Evolutionary conservation across 2,113 vertebrate genomes (phyloP).

Genomic region (Colius striatus): DNA sequence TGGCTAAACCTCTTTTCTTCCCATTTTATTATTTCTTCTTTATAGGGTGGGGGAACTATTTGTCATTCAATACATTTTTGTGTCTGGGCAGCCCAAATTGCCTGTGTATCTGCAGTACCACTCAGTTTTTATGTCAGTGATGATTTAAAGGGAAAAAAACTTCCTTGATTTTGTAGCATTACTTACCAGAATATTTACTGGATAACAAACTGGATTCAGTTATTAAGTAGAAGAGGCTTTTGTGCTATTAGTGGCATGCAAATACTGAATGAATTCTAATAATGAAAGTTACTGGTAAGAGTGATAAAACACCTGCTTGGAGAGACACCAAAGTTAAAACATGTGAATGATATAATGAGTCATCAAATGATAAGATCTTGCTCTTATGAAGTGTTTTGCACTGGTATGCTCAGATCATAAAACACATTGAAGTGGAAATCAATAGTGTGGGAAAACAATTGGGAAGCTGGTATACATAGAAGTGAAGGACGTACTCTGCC

Average conservation of each 20-base stretch:
- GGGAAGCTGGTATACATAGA: background rate
- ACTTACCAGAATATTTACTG: background rate
- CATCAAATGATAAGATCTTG: slow-evolving; percentile 9
- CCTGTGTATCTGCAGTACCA: background rate
- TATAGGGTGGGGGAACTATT: background rate
- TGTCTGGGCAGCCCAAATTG: background rate
- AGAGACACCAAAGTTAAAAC: slow-evolving; percentile 15
- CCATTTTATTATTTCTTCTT: background rate
- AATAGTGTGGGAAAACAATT: background rate
- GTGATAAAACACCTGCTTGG: slow-evolving; percentile 39
- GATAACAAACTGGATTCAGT: background rate
- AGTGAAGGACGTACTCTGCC: background rate
- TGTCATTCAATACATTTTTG: background rate
- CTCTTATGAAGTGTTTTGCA: background rate
- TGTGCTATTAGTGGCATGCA: background rate
- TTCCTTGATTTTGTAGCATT: background rate
- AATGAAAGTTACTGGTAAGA: background rate
- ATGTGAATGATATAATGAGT: background rate
- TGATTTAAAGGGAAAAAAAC: background rate
- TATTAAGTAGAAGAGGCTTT: background rate
- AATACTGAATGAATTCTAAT: background rate
- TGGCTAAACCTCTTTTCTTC: background rate
- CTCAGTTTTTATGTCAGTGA: background rate
- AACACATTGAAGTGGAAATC: background rate
- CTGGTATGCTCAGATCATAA: background rate